Conservation (phyloP, 2,113 vertebrate species). For the Oxyruncus cristatus region DNA sequence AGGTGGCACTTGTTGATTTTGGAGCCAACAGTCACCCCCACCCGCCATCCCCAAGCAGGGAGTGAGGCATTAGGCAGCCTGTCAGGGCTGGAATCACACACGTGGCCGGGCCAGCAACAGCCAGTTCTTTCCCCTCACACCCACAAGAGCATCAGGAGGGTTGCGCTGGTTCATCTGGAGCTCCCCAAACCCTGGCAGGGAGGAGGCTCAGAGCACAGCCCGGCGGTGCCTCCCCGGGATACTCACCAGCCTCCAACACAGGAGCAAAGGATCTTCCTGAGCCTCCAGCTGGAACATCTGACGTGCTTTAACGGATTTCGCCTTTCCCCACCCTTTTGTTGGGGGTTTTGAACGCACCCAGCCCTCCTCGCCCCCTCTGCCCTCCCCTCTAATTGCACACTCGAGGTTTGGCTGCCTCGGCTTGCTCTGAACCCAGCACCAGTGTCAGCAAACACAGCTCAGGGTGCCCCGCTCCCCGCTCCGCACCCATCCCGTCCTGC, state of each 20-base stretch:
- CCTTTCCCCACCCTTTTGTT: background rate
- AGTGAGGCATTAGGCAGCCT: rapidly evolving
- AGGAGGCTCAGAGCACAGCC: background rate
- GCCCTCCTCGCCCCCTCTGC: background rate
- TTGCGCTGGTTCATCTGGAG: background rate
- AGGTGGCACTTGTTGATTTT: background rate
- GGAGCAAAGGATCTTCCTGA: rapidly evolving
- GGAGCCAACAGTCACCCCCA: background rate
- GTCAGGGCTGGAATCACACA: rapidly evolving
- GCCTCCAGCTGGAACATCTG: background rate
- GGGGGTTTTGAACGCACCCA: background rate
- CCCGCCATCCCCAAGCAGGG: background rate
- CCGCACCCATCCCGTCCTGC: background rate
- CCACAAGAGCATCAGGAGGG: background rate
- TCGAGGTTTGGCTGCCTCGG: background rate
- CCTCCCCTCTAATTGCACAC: rapidly evolving
- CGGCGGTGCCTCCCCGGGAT: background rate
- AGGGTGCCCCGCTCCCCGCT: background rate
- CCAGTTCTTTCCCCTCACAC: background rate
- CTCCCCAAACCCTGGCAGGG: background rate
- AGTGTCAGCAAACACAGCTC: rapidly evolving
- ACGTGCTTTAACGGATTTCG: background rate
- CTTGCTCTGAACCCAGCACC: background rate
- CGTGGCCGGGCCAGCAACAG: background rate
- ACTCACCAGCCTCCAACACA: background rate